Conservation (phyloP, 2,888 invertebrate species). For the Platycheirus rosarum region DNA sequence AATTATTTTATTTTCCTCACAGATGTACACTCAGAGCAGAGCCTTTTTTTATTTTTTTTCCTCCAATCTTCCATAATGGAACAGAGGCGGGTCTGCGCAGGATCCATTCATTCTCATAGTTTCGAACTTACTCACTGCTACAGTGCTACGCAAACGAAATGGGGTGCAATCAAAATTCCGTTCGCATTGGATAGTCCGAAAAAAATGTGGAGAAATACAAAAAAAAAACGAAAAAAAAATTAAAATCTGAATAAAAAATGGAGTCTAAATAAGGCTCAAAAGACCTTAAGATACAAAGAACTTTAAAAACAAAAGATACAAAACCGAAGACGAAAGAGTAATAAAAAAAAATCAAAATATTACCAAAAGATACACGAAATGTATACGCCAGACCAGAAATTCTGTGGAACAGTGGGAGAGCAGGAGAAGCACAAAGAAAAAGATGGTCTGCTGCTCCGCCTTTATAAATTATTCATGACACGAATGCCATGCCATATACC, state of each 20-base stretch:
- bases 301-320: slow-evolving; percentile 58
- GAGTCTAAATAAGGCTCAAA: slow-evolving; percentile 67
- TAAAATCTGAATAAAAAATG: slow-evolving; percentile 74
- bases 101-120: slow-evolving; percentile 75
- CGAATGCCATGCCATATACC: slow-evolving; percentile 49
- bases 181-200: slow-evolving; percentile 65
- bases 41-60: slow-evolving; percentile 19
- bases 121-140: slow-evolving; percentile 57
- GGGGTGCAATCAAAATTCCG: slow-evolving; percentile 72
- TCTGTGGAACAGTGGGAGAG: slow-evolving; percentile 37
- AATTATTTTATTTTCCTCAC: slow-evolving; percentile 42
- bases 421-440: slow-evolving; percentile 70
- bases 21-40: not conserved
- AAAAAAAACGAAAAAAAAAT: slow-evolving; percentile 27
- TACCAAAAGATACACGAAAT: slow-evolving; percentile 64
- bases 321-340: slow-evolving; percentile 37
- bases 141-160: not conserved
- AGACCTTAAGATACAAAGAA: slow-evolving; percentile 51
- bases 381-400: slow-evolving; percentile 56
- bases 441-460: slow-evolving; percentile 82
- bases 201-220: slow-evolving; percentile 21
- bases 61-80: slow-evolving; percentile 74
- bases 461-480: slow-evolving; percentile 83
- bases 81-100: slow-evolving; percentile 79
- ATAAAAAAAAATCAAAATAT: slow-evolving; percentile 51